Conservation (phyloP, 2,113 vertebrate species). For the Parotia lawesii region DNA sequence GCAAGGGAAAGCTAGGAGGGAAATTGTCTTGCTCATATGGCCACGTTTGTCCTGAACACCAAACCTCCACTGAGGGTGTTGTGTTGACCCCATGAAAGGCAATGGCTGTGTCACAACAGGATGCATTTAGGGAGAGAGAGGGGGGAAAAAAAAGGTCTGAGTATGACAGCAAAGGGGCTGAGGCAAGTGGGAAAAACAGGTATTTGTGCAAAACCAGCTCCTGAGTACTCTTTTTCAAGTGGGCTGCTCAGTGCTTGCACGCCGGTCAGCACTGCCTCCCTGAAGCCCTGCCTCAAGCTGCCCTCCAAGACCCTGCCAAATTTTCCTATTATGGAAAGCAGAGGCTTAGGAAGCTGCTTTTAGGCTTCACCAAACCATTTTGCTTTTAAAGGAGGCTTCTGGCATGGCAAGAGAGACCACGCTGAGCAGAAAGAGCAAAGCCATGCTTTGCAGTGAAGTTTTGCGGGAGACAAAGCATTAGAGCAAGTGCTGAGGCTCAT, state of each 20-base stretch:
- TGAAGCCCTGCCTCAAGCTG: background rate
- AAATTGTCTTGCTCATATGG: background rate
- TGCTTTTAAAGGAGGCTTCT: background rate
- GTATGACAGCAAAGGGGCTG: background rate
- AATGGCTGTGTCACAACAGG: rapidly evolving
- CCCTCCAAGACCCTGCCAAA: background rate
- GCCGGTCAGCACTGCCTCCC: background rate
- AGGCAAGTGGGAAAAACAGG: background rate
- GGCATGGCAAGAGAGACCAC: background rate
- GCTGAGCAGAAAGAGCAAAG: background rate
- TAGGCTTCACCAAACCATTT: background rate
- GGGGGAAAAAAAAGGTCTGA: background rate
- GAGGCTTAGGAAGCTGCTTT: background rate
- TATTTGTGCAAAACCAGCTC: background rate
- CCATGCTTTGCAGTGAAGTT: background rate
- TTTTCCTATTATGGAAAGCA: background rate
- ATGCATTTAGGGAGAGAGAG: background rate
- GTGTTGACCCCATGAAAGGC: background rate
- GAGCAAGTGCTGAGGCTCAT: background rate
- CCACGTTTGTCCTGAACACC: rapidly evolving
- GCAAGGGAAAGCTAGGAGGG: background rate
- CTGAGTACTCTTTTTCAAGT: background rate
- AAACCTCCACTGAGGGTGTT: rapidly evolving
- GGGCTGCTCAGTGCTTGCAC: background rate
- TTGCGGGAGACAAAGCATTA: background rate